Percentiles rank a stretch among this genome's conserved stretches.
Evolutionary conservation across 2,797 vertebrate species (phyloP).

Genomic region (Brachyrhaphis roseni): DNA sequence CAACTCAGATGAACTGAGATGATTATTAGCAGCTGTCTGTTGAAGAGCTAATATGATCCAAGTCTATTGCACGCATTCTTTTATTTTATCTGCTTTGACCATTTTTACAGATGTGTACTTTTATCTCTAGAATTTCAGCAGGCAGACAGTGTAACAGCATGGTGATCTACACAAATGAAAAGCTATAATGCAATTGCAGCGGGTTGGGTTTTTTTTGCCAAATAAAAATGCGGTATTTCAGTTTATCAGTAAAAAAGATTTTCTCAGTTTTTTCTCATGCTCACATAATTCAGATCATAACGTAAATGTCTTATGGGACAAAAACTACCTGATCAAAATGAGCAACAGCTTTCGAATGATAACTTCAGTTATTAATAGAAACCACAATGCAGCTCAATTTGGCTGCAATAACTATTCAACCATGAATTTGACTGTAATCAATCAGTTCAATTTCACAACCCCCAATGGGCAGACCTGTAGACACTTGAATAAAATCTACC

Average conservation of each 20-base stretch:
- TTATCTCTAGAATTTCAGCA: neutral
- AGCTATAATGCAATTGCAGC: neutral
- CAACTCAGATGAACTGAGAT: constrained; percentile 8
- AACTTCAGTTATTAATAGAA: neutral
- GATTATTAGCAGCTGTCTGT: constrained; percentile 1
- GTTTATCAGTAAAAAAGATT: neutral
- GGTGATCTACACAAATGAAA: neutral
- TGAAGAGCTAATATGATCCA: neutral
- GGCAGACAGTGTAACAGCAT: too few relatives aligned
- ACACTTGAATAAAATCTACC: neutral
- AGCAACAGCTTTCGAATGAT: neutral
- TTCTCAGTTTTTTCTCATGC: neutral
- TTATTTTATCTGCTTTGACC: neutral
- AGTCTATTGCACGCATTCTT: neutral
- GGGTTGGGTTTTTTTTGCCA: neutral
- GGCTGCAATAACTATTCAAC: neutral
- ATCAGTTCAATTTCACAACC: neutral
- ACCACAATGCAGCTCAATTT: neutral
- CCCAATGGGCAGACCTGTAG: neutral
- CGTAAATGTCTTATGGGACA: neutral
- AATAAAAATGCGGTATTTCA: neutral
- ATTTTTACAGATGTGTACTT: neutral
- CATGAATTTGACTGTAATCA: neutral
- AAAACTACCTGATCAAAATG: neutral
- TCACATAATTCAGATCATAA: neutral